Conservation (phyloP, 2,888 invertebrate species). For the Onthophagus sagittarius region DNA sequence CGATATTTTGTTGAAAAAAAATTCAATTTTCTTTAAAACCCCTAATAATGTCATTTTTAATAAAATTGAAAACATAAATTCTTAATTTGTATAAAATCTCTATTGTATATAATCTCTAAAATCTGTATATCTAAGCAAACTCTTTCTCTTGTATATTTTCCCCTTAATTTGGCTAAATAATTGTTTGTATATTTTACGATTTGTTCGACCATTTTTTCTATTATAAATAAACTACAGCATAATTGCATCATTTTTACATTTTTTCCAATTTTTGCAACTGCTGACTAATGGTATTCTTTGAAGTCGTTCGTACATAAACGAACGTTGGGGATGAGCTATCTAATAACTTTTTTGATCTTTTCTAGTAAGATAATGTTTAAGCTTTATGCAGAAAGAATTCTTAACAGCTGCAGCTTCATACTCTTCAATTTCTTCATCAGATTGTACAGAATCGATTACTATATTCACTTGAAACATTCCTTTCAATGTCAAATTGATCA, state of each 20-base stretch:
- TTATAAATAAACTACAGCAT: slow-evolving; percentile 16
- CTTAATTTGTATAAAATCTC: no score
- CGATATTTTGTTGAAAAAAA: no score
- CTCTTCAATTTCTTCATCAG: not conserved
- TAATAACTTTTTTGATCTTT: not conserved
- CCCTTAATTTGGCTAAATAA: slow-evolving; percentile 15
- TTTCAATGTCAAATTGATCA: no score
- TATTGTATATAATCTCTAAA: no score
- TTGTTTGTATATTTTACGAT: slow-evolving; percentile 19
- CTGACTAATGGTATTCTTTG: slow-evolving; percentile 18
- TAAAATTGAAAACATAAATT: no score
- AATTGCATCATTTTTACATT: not conserved
- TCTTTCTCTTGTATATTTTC: slow-evolving; percentile 13
- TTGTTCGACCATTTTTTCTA: slow-evolving; percentile 14
- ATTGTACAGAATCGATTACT: not conserved
- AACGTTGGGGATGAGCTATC: slow-evolving; percentile 7
- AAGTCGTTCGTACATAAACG: slow-evolving; percentile 7
- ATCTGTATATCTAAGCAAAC: slow-evolving; percentile 20
- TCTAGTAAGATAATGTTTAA: not conserved
- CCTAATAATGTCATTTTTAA: no score
- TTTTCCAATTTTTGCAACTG: slow-evolving; percentile 12
- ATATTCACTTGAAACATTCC: no score
- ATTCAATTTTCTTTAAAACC: no score
- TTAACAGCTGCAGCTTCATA: not conserved
- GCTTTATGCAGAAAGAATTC: not conserved